Conservation (phyloP, 2,888 invertebrate genomes). For the Serripes groenlandicus region DNA sequence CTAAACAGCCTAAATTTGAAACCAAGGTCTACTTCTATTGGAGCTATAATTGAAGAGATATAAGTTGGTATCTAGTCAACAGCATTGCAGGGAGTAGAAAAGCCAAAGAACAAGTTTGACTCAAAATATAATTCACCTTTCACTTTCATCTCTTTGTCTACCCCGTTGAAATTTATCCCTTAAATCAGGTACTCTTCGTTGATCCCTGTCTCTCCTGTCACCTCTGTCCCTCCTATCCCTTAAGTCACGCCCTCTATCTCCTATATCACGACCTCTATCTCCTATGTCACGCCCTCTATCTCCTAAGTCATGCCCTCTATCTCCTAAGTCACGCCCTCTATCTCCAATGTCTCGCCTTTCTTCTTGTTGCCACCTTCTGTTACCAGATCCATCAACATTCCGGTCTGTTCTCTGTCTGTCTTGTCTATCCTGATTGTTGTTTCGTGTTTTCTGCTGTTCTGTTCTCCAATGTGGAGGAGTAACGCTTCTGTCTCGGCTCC, state of each 20-base stretch:
- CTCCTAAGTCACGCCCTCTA: conserved; percentile 34
- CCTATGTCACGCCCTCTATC: conserved; percentile 5
- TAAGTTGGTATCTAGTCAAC: too few species aligned
- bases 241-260: conserved; percentile 24
- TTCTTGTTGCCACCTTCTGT: conserved; percentile 11
- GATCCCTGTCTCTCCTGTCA: conserved; percentile 1
- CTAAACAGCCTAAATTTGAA: too few species aligned
- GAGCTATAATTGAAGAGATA: too few species aligned
- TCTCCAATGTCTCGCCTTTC: conserved; percentile 9
- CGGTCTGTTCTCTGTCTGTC: conserved; percentile 27
- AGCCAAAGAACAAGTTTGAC: too few species aligned
- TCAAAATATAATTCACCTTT: conserved; percentile 38
- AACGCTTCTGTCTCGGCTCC: conserved; percentile 89
- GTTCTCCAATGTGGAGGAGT: conserved; percentile 97
- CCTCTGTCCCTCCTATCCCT: conserved; percentile 42
- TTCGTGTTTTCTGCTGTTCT: conserved; percentile 64
- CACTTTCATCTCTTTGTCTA: conserved; percentile 28
- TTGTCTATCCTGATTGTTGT: conserved; percentile 24
- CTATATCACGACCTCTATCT: conserved; percentile 10
- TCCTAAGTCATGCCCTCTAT: conserved; percentile 6
- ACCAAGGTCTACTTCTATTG: too few species aligned
- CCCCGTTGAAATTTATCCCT: conserved; percentile 35
- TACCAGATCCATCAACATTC: background rate
- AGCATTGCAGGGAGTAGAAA: too few species aligned
- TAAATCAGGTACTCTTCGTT: background rate